Conservation (phyloP, 2,113 vertebrate genomes). For the Thinocorus orbignyianus region DNA sequence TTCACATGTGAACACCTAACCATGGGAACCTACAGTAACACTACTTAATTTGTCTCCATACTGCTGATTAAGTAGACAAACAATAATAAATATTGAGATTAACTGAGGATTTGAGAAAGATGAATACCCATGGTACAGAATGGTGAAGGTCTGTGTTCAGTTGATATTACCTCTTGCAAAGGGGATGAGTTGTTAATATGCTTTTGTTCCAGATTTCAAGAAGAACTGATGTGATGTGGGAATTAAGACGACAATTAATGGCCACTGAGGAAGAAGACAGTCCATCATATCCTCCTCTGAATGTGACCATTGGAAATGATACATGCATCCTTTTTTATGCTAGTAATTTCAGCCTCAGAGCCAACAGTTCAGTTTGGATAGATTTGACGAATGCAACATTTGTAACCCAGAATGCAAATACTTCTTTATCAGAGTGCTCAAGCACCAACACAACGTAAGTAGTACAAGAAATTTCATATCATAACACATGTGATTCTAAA, state of each 20-base stretch:
- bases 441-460: slow-evolving; percentile 68
- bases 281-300: slow-evolving; percentile 53
- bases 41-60: not conserved
- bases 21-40: not conserved
- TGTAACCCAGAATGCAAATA: slow-evolving; percentile 5
- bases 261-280: slow-evolving; percentile 23
- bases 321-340: slow-evolving; percentile 73
- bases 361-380: not conserved
- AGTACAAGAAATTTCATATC: not conserved
- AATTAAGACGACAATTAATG: slow-evolving; percentile 57
- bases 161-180: not conserved
- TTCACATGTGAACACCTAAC: not conserved
- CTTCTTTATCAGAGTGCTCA: slow-evolving; percentile 60
- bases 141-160: not conserved
- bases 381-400: slow-evolving; percentile 71
- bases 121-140: not conserved
- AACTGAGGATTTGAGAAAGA: not conserved
- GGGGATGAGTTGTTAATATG: not conserved
- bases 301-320: slow-evolving; percentile 53
- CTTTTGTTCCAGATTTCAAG: slow-evolving; percentile 57
- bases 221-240: not conserved
- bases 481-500: not conserved
- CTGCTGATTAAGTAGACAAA: not conserved
- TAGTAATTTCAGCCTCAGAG: slow-evolving; percentile 52
- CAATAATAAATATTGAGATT: not conserved